phyloP scores from a whole-genome alignment of 2,113 vertebrate species.

The Orcinus orca region DNA sequence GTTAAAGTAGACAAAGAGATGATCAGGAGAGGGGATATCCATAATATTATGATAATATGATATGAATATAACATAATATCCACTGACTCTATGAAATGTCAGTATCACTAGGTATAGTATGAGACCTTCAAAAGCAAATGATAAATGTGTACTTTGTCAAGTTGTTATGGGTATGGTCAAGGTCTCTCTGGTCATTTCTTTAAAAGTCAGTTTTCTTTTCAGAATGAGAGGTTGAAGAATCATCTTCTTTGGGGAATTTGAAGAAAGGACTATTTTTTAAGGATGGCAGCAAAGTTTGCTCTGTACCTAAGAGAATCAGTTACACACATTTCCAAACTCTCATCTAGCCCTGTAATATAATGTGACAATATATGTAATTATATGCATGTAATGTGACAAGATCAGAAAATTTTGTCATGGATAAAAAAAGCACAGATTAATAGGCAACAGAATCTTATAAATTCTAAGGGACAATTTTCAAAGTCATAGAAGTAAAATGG shows the following conservation, averaged over 20 bases:
- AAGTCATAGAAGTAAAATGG: background rate
- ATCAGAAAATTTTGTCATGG: background rate
- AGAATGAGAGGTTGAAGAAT: slow-evolving; percentile 56
- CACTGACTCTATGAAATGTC: slow-evolving; percentile 29
- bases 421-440: background rate
- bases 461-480: background rate
- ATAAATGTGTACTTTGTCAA: slow-evolving; percentile 56
- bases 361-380: background rate
- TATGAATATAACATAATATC: background rate
- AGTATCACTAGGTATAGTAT: background rate
- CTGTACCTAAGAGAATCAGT: background rate
- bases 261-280: slow-evolving; percentile 45
- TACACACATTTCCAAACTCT: background rate
- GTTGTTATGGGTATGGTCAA: slow-evolving; percentile 32
- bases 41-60: too few species aligned
- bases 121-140: slow-evolving; percentile 49
- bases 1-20: background rate
- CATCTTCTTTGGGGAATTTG: slow-evolving; percentile 27
- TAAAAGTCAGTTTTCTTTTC: slow-evolving; percentile 61
- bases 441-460: background rate
- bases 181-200: slow-evolving; percentile 52
- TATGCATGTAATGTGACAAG: background rate
- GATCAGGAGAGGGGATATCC: background rate
- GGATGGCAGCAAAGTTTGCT: background rate
- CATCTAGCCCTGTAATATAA: background rate